Percentiles rank a stretch among this genome's conserved stretches.
Conservation (phyloP, 2,888 invertebrate genomes). For the Marronus borbonicus region DNA sequence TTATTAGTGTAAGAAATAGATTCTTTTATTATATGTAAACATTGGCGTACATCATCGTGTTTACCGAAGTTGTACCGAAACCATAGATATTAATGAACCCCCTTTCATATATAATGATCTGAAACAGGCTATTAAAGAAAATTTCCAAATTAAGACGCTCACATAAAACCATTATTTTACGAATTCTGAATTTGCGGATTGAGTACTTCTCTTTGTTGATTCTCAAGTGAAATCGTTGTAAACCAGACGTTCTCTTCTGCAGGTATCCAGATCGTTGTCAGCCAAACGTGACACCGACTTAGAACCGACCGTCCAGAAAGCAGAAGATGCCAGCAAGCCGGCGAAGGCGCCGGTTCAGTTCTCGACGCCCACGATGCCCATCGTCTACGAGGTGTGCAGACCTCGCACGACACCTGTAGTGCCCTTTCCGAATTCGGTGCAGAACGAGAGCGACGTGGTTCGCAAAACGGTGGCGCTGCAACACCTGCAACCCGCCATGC, state of each 20-base stretch:
- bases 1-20: background rate
- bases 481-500: conserved; percentile 58
- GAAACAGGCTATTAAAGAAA: too few species aligned
- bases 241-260: background rate
- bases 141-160: too few species aligned
- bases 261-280: conserved; percentile 48
- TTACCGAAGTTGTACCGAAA: background rate
- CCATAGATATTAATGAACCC: too few species aligned
- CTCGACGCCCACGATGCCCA: conserved; percentile 40
- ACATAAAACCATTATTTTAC: too few species aligned
- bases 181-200: too few species aligned
- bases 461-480: conserved; percentile 54
- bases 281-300: conserved; percentile 45
- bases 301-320: conserved; percentile 48
- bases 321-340: conserved; percentile 51
- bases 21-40: background rate
- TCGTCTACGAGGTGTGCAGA: conserved; percentile 58
- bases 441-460: conserved; percentile 49
- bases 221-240: background rate
- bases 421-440: conserved; percentile 20
- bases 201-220: too few species aligned
- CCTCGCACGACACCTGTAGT: conserved; percentile 51
- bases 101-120: too few species aligned
- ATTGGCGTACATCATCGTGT: background rate
- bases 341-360: background rate